phyloP scores from a whole-genome alignment of 2,888 invertebrate genomes.

The Pristionchus japonicus region DNA sequence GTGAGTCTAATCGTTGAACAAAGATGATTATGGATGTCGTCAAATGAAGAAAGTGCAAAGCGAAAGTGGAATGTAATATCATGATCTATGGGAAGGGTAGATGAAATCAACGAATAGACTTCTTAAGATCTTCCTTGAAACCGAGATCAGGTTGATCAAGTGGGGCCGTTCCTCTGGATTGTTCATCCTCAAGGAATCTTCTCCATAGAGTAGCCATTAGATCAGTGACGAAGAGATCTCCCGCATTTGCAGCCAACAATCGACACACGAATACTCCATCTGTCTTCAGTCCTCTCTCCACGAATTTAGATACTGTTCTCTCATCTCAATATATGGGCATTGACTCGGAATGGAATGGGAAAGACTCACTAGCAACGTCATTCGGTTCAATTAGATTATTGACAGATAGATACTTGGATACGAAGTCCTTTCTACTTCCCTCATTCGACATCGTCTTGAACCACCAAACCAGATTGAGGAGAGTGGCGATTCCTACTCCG shows the following conservation, averaged over 20 bases:
- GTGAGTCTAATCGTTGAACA: conserved; percentile 21
- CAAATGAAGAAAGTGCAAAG: not conserved
- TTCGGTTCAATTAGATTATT: conserved; percentile 60
- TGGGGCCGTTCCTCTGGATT: conserved; percentile 21
- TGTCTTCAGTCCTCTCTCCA: conserved; percentile 60
- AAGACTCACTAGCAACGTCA: conserved; percentile 56
- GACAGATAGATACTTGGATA: conserved; percentile 70
- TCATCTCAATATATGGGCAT: conserved; percentile 54
- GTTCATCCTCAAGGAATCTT: conserved; percentile 63
- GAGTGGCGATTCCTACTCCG: conserved; percentile 77
- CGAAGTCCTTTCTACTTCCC: conserved; percentile 54
- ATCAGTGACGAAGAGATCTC: conserved; percentile 73
- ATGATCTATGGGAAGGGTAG: not conserved
- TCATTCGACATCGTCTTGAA: conserved; percentile 57
- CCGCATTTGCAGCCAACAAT: conserved; percentile 72
- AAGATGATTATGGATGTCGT: not conserved
- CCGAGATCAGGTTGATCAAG: conserved; percentile 49
- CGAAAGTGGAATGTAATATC: not conserved
- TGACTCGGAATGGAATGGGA: not conserved
- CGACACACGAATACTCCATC: conserved; percentile 73
- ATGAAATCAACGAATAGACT: conserved; percentile 33
- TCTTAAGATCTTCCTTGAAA: conserved; percentile 52
- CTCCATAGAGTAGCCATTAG: conserved; percentile 69
- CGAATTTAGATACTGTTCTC: conserved; percentile 63
- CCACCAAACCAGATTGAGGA: conserved; percentile 77